Evolutionary conservation across 2,113 vertebrate species (phyloP).

Genomic region (Peromyscus polionotus): DNA sequence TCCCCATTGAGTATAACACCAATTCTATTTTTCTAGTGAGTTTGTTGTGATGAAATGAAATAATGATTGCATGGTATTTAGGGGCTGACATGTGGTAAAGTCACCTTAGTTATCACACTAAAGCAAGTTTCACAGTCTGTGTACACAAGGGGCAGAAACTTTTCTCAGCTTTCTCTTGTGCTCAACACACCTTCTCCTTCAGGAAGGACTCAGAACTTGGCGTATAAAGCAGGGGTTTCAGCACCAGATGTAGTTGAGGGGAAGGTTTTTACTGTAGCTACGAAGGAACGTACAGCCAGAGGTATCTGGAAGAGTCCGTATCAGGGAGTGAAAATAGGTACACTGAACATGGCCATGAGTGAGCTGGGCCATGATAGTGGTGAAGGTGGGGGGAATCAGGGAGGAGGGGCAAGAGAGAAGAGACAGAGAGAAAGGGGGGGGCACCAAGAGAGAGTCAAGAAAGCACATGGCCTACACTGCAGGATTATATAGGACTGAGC

Average conservation of each 20-base stretch:
- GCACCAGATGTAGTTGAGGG: not conserved
- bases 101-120: not conserved
- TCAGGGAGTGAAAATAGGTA: not conserved
- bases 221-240: not conserved
- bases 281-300: not conserved
- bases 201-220: not conserved
- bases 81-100: not conserved
- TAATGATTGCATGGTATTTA: not conserved
- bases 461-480: not conserved
- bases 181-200: not conserved
- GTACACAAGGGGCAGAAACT: not conserved
- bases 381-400: not conserved
- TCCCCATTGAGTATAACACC: not conserved
- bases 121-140: slow-evolving; percentile 1
- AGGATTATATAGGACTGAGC: not conserved
- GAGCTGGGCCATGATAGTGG: no score
- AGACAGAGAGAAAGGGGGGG: no score
- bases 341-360: no score
- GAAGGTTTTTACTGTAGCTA: not conserved
- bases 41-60: slow-evolving; percentile 3
- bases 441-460: not conserved
- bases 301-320: not conserved
- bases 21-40: not conserved
- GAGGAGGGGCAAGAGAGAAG: not conserved
- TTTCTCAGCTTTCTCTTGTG: slow-evolving; percentile 30